Evolutionary conservation across 2,113 vertebrate species (phyloP).

Genomic region (Centropristis striata): DNA sequence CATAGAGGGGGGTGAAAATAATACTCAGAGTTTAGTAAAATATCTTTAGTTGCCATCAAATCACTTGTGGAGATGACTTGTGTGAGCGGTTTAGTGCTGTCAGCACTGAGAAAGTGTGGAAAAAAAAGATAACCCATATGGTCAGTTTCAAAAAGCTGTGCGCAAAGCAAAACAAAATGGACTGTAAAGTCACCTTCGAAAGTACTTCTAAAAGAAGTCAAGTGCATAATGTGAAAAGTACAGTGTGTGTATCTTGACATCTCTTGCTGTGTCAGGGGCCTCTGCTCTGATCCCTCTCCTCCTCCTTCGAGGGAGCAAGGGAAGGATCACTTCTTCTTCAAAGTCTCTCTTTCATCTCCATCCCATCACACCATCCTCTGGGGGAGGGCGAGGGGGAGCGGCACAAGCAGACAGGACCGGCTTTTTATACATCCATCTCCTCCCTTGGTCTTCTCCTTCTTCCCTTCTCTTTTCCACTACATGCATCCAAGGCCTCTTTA

Average conservation of each 20-base stretch:
- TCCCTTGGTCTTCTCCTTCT: constrained; percentile 58
- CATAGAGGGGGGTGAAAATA: neutral
- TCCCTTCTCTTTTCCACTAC: constrained; percentile 29
- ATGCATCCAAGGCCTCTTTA: constrained; percentile 47
- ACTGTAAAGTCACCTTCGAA: constrained; percentile 74
- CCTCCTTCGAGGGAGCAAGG: constrained; percentile 71
- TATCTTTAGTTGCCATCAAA: constrained; percentile 17
- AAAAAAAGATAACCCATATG: constrained; percentile 50
- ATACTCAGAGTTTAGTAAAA: constrained; percentile 24
- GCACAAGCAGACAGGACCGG: constrained; percentile 65
- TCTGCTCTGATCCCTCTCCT: constrained; percentile 76
- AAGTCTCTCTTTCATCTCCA: constrained; percentile 81
- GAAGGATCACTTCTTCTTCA: constrained; percentile 79
- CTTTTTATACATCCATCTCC: constrained; percentile 70
- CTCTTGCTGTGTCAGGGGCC: constrained; percentile 76
- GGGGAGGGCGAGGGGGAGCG: constrained; percentile 48
- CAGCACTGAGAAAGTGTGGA: constrained; percentile 44
- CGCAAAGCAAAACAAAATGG: constrained; percentile 69
- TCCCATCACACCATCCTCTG: constrained; percentile 74
- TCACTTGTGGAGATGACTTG: constrained; percentile 28
- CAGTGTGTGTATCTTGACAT: constrained; percentile 74
- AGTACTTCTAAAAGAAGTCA: constrained; percentile 71
- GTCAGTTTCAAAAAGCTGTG: constrained; percentile 61
- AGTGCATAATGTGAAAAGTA: constrained; percentile 74
- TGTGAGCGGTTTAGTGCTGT: constrained; percentile 37